Evolutionary conservation across 2,797 vertebrate species (phyloP), one percentile per base, ranked within the genome.

Genomic region (Uromys caudimaculatus): DNA sequence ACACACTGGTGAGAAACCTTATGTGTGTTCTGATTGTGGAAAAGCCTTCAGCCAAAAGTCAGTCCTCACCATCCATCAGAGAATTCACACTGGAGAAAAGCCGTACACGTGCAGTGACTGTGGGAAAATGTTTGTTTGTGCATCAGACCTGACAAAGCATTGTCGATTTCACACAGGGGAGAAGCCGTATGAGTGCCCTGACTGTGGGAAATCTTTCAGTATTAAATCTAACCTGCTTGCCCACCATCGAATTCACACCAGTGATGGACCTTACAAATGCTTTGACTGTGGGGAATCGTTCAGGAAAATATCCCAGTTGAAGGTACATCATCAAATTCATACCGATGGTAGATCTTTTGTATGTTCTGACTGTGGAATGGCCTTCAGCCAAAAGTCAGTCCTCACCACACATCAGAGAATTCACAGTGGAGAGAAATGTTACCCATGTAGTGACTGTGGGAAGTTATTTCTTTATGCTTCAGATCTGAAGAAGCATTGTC

Each of bases 1-100:
- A 32, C 88, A 90, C 75, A 90, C 88, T 27, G 88, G 88, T 6
- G 88, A 90, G 14, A 90, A 58, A 17, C 88, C 88, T 3, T 90
- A 90, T 19, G 88, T 41, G 6, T 90, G 88, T 29, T 78, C 88
- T 64, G 88, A 90, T 2, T 90, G 88, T 50, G 88, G 88, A 23
- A 90, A 90, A 10, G 73, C 88, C 32, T 90, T 90, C 75, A 90
- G 88, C 58, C 88, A 90, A 23, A 90, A 77, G 88, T 90, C 88
- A 8, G 75, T 78, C 13, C 75, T 90, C 29, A 78, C 71, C 58
- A 77, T 62, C 2, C 88, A 90, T 64, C 73, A 90, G 32, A 62
- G 75, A 90, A 90, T 77, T 50, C 88, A 90, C 58, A 77, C 75
- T 1, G 88, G 73, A 14, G 88, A 90, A 10, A 90, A 90, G 75